Conservation (phyloP, 2,113 vertebrate species). For the Colossoma macropomum region DNA sequence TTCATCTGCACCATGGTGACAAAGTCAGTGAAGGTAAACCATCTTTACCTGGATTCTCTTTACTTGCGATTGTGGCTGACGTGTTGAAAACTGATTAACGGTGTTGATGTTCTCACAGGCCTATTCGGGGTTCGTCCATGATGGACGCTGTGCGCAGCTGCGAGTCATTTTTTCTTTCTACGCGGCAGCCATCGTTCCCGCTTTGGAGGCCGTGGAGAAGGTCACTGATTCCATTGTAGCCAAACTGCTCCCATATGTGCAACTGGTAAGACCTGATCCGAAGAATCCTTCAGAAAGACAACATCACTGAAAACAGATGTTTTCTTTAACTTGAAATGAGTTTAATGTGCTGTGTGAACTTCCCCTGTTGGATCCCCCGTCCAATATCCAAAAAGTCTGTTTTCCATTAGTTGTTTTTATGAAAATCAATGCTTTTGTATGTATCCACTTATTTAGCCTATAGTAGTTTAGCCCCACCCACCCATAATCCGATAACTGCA, state of each 20-base stretch:
- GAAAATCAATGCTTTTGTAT: no score
- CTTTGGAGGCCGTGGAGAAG: slow-evolving; percentile 80
- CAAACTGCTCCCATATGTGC: slow-evolving; percentile 90
- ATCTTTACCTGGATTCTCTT: no score
- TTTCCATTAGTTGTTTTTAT: neutral
- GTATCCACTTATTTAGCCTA: no score
- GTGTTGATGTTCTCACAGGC: slow-evolving; percentile 72
- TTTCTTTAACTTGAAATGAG: no score
- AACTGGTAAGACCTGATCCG: slow-evolving; percentile 81
- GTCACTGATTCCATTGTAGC: slow-evolving; percentile 84
- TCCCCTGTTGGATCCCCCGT: no score
- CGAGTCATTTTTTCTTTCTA: slow-evolving; percentile 94
- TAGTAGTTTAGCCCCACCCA: no score
- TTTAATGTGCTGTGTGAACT: no score
- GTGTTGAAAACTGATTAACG: neutral
- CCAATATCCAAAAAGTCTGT: neutral
- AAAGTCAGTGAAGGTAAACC: slow-evolving; percentile 85
- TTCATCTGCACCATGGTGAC: slow-evolving; percentile 92
- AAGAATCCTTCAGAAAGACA: no score
- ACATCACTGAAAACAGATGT: no score
- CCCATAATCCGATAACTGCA: no score
- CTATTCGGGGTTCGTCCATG: slow-evolving; percentile 72
- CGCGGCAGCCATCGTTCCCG: slow-evolving; percentile 86
- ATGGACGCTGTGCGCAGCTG: slow-evolving; percentile 78
- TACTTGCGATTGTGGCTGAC: neutral